Evolutionary conservation across 2,797 vertebrate genomes (phyloP).

Genomic region (Lagocephalus sceleratus): DNA sequence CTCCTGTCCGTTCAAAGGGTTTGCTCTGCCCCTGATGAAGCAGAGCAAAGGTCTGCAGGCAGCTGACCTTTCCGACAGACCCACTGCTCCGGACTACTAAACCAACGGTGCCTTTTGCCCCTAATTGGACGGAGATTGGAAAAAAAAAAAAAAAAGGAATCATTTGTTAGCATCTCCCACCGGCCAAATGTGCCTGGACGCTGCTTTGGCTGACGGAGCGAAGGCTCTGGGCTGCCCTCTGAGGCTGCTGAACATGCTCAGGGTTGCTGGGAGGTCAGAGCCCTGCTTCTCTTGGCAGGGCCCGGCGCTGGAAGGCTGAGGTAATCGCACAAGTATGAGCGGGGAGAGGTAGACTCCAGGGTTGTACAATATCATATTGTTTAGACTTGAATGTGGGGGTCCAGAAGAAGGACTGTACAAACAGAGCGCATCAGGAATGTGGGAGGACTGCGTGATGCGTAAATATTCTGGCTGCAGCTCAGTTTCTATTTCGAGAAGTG

Average conservation of each 20-base stretch:
- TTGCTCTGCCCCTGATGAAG: not conserved
- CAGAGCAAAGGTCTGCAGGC: constrained; percentile 21
- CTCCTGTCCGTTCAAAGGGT: too few relatives aligned
- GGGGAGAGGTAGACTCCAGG: constrained; percentile 22
- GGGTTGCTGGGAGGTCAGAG: constrained; percentile 38
- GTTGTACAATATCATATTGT: constrained; percentile 50
- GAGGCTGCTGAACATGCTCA: constrained; percentile 40
- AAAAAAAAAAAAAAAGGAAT: too few relatives aligned
- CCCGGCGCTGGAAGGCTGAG: constrained; percentile 26
- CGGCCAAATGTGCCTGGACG: constrained; percentile 10
- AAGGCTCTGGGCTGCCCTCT: constrained; percentile 39
- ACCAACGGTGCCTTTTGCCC: constrained; percentile 17
- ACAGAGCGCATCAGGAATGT: constrained; percentile 49
- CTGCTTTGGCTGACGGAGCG: constrained; percentile 16
- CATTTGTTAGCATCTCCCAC: constrained; percentile 16
- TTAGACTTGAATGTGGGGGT: constrained; percentile 57
- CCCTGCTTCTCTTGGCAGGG: constrained; percentile 52
- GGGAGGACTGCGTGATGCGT: constrained; percentile 36
- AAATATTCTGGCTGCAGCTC: constrained; percentile 43
- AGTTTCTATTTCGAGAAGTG: constrained; percentile 37
- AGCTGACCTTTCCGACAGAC: constrained; percentile 53
- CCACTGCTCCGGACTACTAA: constrained; percentile 7
- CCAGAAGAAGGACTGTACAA: constrained; percentile 39
- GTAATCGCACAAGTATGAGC: constrained; percentile 52
- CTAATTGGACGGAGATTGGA: constrained; percentile 11